Evolutionary conservation across 2,888 invertebrate species (phyloP), one percentile per base, ranked within the genome.

Genomic region (Phyto melanocephala): DNA sequence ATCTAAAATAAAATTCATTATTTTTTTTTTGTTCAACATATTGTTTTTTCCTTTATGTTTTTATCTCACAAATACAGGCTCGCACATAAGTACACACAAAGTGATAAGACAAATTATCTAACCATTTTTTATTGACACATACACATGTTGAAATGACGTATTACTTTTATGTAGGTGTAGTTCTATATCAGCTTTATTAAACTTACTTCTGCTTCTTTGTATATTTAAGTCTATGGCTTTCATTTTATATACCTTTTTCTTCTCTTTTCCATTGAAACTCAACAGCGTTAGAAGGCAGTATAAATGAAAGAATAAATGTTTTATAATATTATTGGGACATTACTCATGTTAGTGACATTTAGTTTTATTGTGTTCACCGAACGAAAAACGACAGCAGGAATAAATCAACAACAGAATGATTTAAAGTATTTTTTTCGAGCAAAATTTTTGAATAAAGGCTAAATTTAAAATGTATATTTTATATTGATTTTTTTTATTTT

Each of bases 271-370:
- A 40, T 1, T 13, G 1, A 45, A 45, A 1, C 5, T 8, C 1
- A 17, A 5, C 28, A 5, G 28, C 6, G 17, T 7, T 17, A 45
- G 45, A 0, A 15, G 15, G 17, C 2, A 42, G 1, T 17, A 2
- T 7, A 17, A 10, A 20, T 47, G 40, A 58, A 50, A 13, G 65
- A 65, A 65, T 60, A 75, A 75, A 75, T 75, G 58, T 75, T 58
- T 67, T 75, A 58, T 75, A 67, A 58, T 75, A 75, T 75, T 67
- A 67, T 67, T 58, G 67, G 75, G 58, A 67, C 67, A 75, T 75
- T 75, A 67, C 58, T 75, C 75, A 75, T 75, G 75, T 58, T 67
- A 58, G 75, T 67, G 75, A 75, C 75, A 75, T 75, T 75, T 75
- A 75, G 74, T 75, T 65, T 75, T 65, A 65, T 58, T 75, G 33